Base-by-base conservation (phyloP, 2,888 invertebrate species). In the Pecten maximus region DNA sequence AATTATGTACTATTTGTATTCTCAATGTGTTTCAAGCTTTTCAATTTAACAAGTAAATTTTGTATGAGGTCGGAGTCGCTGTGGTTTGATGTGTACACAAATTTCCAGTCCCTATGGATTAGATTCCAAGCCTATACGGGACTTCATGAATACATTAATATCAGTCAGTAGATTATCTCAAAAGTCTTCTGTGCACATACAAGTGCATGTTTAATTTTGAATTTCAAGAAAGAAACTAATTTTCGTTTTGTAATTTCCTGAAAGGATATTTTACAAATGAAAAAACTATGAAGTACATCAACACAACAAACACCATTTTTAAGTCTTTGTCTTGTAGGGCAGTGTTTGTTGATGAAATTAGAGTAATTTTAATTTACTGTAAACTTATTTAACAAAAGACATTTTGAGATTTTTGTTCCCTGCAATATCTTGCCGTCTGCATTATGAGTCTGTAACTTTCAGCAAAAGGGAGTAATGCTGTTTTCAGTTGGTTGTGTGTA, bases 101-200 rank as follows among this genome's bases (percentile, higher is more conserved):
- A 35, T 35, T 74, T 35, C 35, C 10, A 35, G 74, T 74, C 74
- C 74, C 74, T 15, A 23, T 74, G 74, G 74, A 74, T 74, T 74
- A 0, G 15, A 74, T 74, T 28, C 0, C 74, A 28, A 74, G 74
- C 74, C 74, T 74, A 10, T 23, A 8, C 74, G 23, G 8, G 74
- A 74, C 74, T 74, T 74, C 74, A 74, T 74, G 74, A 74, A 74
- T 74, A 74, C 74, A 74, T 74, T 28, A 74, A 74, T 74, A 74
- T 35, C 74, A 8, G 74, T 6, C 35, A 35, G 74, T 74, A 28
- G 28, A 74, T 74, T 74, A 74, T 35, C 74, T 35, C 35, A 74
- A 74, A 74, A 74, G 35, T 74, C 1, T 16, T 74, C 35, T 35
- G 28, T 74, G 74, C 74, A 74, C 35, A 74, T 74, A 74, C 28